Percentiles rank a stretch among this genome's conserved stretches.
These are phyloP conservation scores for Diadromus collaris DNA, from an alignment of 2,888 invertebrate genomes.

Conservation along the genomic window DNA sequence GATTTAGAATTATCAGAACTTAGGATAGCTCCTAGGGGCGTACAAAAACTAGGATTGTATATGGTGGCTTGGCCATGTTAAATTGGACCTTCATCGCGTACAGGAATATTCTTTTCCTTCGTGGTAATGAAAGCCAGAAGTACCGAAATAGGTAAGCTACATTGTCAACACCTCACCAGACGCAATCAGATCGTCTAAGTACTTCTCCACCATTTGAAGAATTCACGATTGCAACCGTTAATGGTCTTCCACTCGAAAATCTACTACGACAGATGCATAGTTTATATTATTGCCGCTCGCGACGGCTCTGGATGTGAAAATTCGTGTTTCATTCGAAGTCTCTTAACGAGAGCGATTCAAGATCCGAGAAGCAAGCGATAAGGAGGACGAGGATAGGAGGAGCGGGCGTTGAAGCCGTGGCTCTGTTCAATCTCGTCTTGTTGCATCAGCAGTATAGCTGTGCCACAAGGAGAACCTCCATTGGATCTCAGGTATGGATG, in stretches of 20 bases:
- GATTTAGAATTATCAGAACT: too few species aligned
- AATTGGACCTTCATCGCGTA: too few species aligned
- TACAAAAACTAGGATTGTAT: too few species aligned
- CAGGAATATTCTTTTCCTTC: background rate
- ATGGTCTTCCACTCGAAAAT: constrained; percentile 16
- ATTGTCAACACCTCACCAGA: background rate
- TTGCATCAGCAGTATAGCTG: constrained; percentile 36
- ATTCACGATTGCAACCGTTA: constrained; percentile 31
- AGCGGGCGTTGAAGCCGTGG: constrained; percentile 27
- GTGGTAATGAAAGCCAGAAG: background rate
- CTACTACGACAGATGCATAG: constrained; percentile 28
- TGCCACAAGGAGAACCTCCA: constrained; percentile 28
- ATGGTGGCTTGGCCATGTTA: too few species aligned
- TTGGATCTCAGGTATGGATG: constrained; percentile 37
- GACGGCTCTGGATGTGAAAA: constrained; percentile 7
- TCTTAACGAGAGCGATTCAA: constrained; percentile 49
- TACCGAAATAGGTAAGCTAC: background rate
- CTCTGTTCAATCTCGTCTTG: constrained; percentile 21
- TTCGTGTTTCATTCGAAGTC: constrained; percentile 49
- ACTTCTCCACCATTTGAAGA: constrained; percentile 27
- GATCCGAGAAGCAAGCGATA: constrained; percentile 40
- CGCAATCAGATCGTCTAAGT: background rate
- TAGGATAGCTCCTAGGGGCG: too few species aligned
- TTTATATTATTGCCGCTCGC: constrained; percentile 12
- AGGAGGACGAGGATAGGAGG: background rate